Base-by-base conservation (phyloP, 92 coral and sea anemone species). In the Epizoanthus rinbou region DNA sequence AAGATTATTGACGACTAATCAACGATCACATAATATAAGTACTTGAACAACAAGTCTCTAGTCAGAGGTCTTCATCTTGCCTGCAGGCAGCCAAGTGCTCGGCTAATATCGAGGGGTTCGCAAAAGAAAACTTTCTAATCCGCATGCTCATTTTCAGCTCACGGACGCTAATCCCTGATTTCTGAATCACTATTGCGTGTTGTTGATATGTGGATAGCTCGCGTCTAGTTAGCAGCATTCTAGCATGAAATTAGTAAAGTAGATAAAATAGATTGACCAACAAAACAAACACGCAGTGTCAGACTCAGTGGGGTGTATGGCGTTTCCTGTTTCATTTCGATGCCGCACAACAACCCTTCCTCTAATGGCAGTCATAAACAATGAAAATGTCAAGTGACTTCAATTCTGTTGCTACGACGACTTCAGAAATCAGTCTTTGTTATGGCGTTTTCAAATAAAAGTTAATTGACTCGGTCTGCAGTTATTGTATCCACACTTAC, bases 1-100 rank as follows among this genome's bases (percentile, higher is more conserved):
- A 25, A 78, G 82, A 78, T 62, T 78, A 78, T 62, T 60, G 82
- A 21, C 82, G 82, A 60, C 31, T 78, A 78, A 78, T 78, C 82
- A 78, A 21, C 82, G 59, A 39, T 78, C 64, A 37, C 6, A 37
- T 28, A 28, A 58, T 78, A 18, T 43, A 75, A 75, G 81, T 58
- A 78, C 82, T 78, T 78, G 71, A 56, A 78, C 43, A 78, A 60
- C 71, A 75, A 50, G 54, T 54, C 43, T 47, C 24, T 54, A 76
- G 69, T 78, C 70, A 59, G 70, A 62, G 82, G 57, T 78, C 71
- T 60, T 62, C 54, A n/a, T 41, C 7, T 16, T 39, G 82, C 82
- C 82, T 78, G 71, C 82, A 43, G 82, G 82, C 82, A 78, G 25
- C 71, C 41, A 37, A 14, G 21, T 18, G 8, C 45, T 60, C 63